phyloP scores from a whole-genome alignment of 2,113 vertebrate genomes.

The Halcyon senegalensis region DNA sequence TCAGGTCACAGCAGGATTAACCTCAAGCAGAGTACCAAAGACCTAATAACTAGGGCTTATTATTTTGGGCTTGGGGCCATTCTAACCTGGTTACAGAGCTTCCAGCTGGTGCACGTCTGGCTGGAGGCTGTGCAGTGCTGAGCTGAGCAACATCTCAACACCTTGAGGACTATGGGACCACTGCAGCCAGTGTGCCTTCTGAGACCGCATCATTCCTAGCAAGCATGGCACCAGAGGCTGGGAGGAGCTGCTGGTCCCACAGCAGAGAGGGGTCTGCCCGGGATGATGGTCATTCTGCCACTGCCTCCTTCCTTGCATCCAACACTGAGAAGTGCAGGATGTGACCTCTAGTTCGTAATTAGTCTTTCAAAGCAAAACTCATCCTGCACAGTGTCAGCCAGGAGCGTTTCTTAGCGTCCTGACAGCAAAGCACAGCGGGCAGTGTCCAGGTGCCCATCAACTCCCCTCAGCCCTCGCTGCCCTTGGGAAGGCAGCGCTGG shows the following conservation, averaged over 20 bases:
- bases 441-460: neutral
- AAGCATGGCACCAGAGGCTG: neutral
- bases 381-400: neutral
- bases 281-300: neutral
- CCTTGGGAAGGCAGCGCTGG: accelerated
- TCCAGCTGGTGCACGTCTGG: neutral
- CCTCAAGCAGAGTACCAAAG: neutral
- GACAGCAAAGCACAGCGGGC: accelerated
- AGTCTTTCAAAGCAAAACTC: neutral
- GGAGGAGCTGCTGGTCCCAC: neutral
- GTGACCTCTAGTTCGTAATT: neutral
- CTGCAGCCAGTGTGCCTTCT: neutral
- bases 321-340: neutral
- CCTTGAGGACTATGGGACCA: accelerated
- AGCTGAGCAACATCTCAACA: neutral
- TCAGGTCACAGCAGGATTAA: neutral
- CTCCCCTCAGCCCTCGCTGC: accelerated
- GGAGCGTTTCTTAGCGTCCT: neutral
- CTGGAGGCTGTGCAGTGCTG: neutral
- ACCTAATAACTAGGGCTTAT: neutral
- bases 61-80: neutral
- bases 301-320: neutral
- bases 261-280: neutral
- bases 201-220: neutral
- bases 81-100: neutral